Evolutionary conservation across 2,797 vertebrate species (phyloP).

Genomic region (Myotis vivesi): DNA sequence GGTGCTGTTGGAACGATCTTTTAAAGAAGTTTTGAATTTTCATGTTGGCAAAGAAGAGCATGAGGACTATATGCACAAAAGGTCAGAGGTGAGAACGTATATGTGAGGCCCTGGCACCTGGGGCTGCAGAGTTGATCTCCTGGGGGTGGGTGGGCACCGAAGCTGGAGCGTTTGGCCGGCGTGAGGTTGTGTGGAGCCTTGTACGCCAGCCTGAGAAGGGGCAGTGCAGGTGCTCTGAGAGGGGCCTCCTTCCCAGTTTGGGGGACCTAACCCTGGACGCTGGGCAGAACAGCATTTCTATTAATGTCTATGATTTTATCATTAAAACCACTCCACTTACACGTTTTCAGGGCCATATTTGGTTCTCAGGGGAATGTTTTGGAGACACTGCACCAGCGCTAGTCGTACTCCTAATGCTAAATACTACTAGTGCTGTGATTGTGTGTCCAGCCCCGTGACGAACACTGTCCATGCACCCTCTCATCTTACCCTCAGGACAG

Average conservation of each 20-base stretch:
- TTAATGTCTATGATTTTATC: not conserved
- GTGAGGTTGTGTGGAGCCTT: too few relatives aligned
- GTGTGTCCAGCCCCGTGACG: accelerated
- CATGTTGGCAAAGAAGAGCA: not conserved
- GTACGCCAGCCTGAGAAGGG: not conserved
- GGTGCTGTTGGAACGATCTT: not conserved
- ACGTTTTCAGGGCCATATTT: not conserved
- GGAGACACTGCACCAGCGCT: not conserved
- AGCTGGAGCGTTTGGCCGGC: not conserved
- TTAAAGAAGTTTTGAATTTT: not conserved
- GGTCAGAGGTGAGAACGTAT: not conserved
- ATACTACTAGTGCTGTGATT: not conserved
- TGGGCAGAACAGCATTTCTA: not conserved
- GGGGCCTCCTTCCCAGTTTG: not conserved
- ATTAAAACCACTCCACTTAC: not conserved
- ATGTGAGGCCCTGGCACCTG: accelerated
- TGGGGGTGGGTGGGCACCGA: too few relatives aligned
- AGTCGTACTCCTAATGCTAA: not conserved
- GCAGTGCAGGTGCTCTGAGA: accelerated
- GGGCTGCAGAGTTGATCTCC: not conserved
- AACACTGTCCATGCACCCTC: accelerated
- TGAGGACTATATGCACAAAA: not conserved
- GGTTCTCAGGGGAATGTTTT: not conserved
- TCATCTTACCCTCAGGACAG: not conserved
- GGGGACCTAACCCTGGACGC: not conserved